Evolutionary conservation across 1,140 invertebrate species (phyloP).

Genomic region (Druon quercuslanigerum): DNA sequence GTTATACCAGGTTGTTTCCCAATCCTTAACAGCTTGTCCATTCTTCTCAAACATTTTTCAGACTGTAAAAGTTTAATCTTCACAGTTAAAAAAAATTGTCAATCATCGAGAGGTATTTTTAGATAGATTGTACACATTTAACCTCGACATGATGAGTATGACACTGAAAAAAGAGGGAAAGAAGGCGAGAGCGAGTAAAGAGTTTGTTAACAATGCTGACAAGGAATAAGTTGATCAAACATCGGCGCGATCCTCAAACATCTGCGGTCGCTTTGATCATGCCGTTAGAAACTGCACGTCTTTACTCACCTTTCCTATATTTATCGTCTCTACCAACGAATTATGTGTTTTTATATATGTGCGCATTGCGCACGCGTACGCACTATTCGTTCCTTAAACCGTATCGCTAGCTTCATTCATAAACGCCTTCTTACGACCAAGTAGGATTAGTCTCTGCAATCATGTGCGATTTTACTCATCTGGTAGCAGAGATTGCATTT

Average conservation of each 20-base stretch:
- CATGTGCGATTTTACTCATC: not conserved
- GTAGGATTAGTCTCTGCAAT: slow-evolving; percentile 32
- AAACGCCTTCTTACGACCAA: slow-evolving; percentile 46
- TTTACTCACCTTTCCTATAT: slow-evolving; percentile 65
- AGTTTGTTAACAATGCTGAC: slow-evolving; percentile 73
- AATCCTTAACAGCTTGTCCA: too few species aligned
- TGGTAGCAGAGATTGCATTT: not conserved
- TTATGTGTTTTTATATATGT: slow-evolving; percentile 12
- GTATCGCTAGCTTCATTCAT: slow-evolving; percentile 51
- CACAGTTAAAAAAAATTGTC: not conserved
- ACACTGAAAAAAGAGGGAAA: slow-evolving; percentile 37
- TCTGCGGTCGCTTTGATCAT: slow-evolving; percentile 70
- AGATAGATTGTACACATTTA: slow-evolving; percentile 2
- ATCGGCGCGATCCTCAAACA: slow-evolving; percentile 73
- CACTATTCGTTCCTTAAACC: slow-evolving; percentile 34
- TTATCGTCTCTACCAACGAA: slow-evolving; percentile 57
- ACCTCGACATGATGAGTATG: slow-evolving; percentile 33
- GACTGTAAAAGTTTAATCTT: not conserved
- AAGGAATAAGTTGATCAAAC: slow-evolving; percentile 74
- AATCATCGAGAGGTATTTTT: not conserved
- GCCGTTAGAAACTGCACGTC: slow-evolving; percentile 64
- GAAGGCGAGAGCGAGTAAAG: slow-evolving; percentile 49
- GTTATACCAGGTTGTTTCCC: too few species aligned
- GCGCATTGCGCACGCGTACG: slow-evolving; percentile 46
- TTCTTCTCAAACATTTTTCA: too few species aligned